Conservation (phyloP, 2,797 vertebrate species). For the Steatocranus sp. region DNA sequence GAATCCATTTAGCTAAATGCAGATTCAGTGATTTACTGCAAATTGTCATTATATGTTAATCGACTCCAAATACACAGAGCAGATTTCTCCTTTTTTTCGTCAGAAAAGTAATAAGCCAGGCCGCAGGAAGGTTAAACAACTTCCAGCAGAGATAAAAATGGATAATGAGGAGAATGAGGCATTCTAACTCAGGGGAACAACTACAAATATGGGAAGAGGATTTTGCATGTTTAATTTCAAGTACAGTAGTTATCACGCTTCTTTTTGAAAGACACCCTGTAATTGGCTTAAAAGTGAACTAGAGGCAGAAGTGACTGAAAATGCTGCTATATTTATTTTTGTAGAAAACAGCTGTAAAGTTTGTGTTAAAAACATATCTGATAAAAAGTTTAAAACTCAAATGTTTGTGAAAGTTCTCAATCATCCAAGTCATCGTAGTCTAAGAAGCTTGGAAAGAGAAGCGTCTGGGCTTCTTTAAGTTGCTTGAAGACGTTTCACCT, state of each 20-base stretch:
- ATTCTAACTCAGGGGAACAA: not conserved
- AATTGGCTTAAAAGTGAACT: conserved; percentile 33
- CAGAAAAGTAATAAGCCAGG: conserved; percentile 18
- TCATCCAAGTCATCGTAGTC: not conserved
- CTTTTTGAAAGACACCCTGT: conserved; percentile 9
- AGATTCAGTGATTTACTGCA: not conserved
- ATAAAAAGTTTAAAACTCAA: not conserved
- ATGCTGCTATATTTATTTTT: not conserved
- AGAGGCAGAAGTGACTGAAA: not conserved
- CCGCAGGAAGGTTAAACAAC: conserved; percentile 33
- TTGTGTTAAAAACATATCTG: not conserved
- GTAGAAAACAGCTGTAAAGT: not conserved
- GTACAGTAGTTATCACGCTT: conserved; percentile 1
- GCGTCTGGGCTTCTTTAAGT: not conserved
- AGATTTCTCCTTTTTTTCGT: conserved; percentile 8
- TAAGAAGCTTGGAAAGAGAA: not conserved
- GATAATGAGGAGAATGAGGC: conserved; percentile 10
- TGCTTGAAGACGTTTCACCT: not conserved
- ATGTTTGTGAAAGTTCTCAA: not conserved
- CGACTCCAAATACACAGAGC: conserved; percentile 3
- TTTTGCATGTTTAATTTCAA: conserved; percentile 29
- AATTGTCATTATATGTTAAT: conserved; percentile 15
- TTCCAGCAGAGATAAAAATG: conserved; percentile 13
- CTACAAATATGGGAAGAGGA: not conserved
- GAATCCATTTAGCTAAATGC: not conserved